These are phyloP conservation scores for Saiga tatarica DNA, from an alignment of 2,113 vertebrate genomes.

Conservation along the genomic window DNA sequence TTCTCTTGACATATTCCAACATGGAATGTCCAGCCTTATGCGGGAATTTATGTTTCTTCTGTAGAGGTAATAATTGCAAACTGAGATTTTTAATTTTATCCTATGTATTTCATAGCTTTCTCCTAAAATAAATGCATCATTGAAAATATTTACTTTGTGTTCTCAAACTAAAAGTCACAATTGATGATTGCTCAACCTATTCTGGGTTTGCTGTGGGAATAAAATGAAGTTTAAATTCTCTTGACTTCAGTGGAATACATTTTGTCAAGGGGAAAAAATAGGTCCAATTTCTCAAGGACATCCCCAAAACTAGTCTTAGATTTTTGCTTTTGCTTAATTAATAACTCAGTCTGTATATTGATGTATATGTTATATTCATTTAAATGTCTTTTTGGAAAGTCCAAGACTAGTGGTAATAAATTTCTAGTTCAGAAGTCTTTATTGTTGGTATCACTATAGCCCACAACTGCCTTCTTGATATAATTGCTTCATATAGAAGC, in stretches of 20 bases:
- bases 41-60: neutral
- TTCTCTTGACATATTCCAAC: neutral
- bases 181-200: neutral
- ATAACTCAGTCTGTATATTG: neutral
- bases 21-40: neutral
- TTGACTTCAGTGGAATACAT: neutral
- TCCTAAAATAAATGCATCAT: constrained; percentile 9
- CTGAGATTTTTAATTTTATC: constrained; percentile 4
- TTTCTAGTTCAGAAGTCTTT: neutral
- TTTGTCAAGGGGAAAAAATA: neutral
- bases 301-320: neutral
- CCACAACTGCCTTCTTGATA: neutral
- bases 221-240: neutral
- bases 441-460: neutral
- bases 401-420: neutral
- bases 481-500: neutral
- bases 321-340: constrained; percentile 33
- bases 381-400: constrained; percentile 4
- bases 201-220: neutral
- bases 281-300: neutral
- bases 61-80: neutral
- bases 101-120: neutral
- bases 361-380: neutral
- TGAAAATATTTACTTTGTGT: constrained; percentile 9
- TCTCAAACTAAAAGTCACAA: neutral